Evolutionary conservation across 1,140 invertebrate genomes (phyloP).

Genomic region (Heliconius nattereri): DNA sequence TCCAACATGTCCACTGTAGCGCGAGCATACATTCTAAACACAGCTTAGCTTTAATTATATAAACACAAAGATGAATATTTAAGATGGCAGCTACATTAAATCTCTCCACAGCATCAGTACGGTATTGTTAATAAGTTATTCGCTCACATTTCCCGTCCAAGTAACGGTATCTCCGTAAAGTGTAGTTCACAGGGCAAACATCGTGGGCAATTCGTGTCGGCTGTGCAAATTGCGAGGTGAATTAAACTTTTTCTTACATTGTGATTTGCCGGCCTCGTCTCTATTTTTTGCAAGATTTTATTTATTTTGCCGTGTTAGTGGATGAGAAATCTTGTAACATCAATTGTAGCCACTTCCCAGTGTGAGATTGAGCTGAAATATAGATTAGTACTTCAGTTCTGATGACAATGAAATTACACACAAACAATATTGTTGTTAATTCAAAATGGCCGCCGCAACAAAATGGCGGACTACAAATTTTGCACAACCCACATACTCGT

Average conservation of each 20-base stretch:
- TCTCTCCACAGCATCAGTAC: constrained; percentile 15
- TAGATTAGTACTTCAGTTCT: too few relatives aligned
- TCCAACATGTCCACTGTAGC: too few relatives aligned
- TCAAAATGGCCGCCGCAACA: too few relatives aligned
- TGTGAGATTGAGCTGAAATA: too few relatives aligned
- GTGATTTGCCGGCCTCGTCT: constrained; percentile 3
- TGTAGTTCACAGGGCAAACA: constrained; percentile 38
- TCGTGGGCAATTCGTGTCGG: constrained; percentile 37
- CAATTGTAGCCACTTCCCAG: too few relatives aligned
- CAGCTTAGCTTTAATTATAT: neutral
- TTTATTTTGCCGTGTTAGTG: too few relatives aligned
- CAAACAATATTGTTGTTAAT: too few relatives aligned
- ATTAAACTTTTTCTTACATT: constrained; percentile 15
- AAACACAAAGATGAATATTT: constrained; percentile 14
- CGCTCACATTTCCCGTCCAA: constrained; percentile 24
- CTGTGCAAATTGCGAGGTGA: constrained; percentile 42
- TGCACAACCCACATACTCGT: too few relatives aligned
- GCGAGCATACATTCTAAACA: neutral
- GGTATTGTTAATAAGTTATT: constrained; percentile 25
- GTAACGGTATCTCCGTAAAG: constrained; percentile 32
- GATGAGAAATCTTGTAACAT: too few relatives aligned
- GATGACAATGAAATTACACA: too few relatives aligned
- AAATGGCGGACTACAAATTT: too few relatives aligned
- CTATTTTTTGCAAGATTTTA: neutral
- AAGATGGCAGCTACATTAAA: constrained; percentile 8